phyloP scores from a whole-genome alignment of 2,113 vertebrate genomes.

The Turnix velox region DNA sequence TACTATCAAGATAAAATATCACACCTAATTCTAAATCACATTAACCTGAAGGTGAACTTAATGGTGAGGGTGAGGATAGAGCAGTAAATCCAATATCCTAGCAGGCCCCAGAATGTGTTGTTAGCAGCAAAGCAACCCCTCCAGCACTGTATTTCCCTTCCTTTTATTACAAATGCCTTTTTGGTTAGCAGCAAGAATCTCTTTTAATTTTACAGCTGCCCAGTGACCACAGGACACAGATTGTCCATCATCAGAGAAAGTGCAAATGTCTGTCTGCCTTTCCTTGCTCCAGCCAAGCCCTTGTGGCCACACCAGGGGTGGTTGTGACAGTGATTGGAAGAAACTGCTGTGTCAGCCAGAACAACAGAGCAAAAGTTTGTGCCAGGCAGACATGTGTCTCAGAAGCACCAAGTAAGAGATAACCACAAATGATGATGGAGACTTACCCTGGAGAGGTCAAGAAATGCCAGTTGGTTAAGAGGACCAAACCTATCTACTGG shows the following conservation, averaged over 20 bases:
- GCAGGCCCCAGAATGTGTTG: not conserved
- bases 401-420: not conserved
- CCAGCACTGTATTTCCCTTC: not conserved
- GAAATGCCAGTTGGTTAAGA: not conserved
- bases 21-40: not conserved
- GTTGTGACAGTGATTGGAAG: not conserved
- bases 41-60: not conserved
- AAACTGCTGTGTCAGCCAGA: conserved; percentile 13
- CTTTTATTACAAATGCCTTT: conserved; percentile 19
- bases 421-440: not conserved
- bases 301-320: not conserved
- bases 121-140: not conserved
- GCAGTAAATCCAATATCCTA: not conserved
- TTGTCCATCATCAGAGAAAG: conserved; percentile 33
- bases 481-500: not conserved
- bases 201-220: conserved; percentile 32
- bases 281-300: not conserved
- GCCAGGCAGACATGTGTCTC: not conserved
- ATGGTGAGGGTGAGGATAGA: rapidly evolving
- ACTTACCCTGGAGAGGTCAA: not conserved
- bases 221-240: conserved; percentile 24
- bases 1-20: not conserved
- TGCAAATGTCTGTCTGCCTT: not conserved
- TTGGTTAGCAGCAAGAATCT: conserved; percentile 43
- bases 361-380: not conserved